Percentiles rank a stretch among this genome's conserved stretches.
Evolutionary conservation across 1,140 invertebrate species (phyloP).

Genomic region (Stenopsyche tienmushanensis): DNA sequence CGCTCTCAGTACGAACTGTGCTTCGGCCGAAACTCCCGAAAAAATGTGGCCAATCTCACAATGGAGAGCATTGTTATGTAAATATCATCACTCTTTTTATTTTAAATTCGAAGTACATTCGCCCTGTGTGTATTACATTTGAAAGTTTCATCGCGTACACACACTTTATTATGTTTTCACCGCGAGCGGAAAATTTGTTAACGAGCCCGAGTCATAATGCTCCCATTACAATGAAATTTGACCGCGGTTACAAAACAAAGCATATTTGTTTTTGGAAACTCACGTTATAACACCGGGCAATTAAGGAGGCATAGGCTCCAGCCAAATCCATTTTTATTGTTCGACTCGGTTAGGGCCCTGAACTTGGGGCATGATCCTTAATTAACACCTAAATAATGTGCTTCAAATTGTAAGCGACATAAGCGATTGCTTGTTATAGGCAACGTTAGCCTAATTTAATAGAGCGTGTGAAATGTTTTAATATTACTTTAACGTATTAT

Average conservation of each 20-base stretch:
- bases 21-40: background rate
- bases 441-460: too few species aligned
- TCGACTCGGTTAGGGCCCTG: background rate
- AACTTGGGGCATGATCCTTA: background rate
- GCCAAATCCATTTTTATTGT: background rate
- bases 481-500: too few species aligned
- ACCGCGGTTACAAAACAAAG: background rate
- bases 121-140: background rate
- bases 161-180: too few species aligned
- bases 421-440: too few species aligned
- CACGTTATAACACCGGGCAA: background rate
- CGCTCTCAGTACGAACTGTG: background rate
- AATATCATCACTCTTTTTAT: constrained; percentile 22
- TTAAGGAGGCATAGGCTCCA: background rate
- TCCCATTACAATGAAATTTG: background rate
- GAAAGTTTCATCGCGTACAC: constrained; percentile 1
- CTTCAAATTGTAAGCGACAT: too few species aligned
- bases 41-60: background rate
- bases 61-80: constrained; percentile 16
- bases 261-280: background rate
- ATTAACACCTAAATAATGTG: background rate
- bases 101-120: constrained; percentile 11
- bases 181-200: constrained; percentile 22
- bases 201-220: constrained; percentile 7
- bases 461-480: too few species aligned